Base-by-base conservation (phyloP, 1,140 invertebrate species). In the Portunus trituberculatus region DNA sequence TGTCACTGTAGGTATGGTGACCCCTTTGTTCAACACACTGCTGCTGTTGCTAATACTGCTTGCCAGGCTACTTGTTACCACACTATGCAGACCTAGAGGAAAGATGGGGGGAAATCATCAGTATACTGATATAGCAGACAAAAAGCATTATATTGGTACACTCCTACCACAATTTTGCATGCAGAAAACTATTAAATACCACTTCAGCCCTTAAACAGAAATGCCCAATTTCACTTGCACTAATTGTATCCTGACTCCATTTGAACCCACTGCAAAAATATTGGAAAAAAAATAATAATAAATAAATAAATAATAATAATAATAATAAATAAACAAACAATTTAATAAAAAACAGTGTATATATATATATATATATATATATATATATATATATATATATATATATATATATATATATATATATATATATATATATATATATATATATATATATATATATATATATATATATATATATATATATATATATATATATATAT, bases 1-100 rank as follows among this genome's bases (percentile, higher is more conserved):
- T 29, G 39, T 95, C 32, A 93, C 95, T 48, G 92, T 96, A 94
- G 97, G 97, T 94, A 96, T 82, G 31, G 93, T 96, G 29, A 96
- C 96, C 67, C 86, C 90, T 88, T 95, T 95, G 52, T 87, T 96
- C 31, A 95, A 82, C 39, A 76, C 89, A 89, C 93, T 96, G 88
- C 88, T 96, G 92, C 89, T 95, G 93, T 93, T 96, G 83, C 90
- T 95, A 59, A 96, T 94, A 48, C 96, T 94, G 90, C 94, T 95
- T n/a, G 94, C 92, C 83, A 96, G 94, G 87, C 94, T 96, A 76
- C 96, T 96, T 45, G 96, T 86, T 46, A 96, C 96, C 52, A 94
- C 93, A 83, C 93, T 95, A 48, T 96, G 96, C 45, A 96, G 91
- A 94, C 96, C 96, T 96, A 92, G 0, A 31, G 97, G 96, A 16